phyloP scores from a whole-genome alignment of 2,888 invertebrate genomes.

The Hydrotaea diabolus region DNA sequence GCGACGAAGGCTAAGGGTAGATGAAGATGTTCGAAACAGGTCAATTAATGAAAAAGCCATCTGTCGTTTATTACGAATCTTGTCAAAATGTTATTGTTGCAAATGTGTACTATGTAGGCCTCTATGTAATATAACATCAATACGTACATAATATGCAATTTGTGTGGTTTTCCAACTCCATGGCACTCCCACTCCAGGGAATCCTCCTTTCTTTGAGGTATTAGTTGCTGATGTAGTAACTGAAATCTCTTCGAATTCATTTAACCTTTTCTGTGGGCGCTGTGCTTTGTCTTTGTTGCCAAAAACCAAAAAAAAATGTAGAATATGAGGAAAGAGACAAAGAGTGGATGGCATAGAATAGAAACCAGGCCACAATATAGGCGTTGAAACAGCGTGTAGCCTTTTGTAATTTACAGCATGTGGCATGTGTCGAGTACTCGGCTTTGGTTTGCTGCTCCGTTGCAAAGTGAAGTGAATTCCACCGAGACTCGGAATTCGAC shows the following conservation, averaged over 20 bases:
- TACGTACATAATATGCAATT: not conserved
- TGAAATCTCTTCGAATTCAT: conserved; percentile 62
- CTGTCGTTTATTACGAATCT: conserved; percentile 64
- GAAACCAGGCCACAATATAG: conserved; percentile 62
- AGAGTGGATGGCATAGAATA: not conserved
- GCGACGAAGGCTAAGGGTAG: conserved; percentile 16
- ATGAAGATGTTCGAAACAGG: conserved; percentile 54
- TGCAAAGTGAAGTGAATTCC: conserved; percentile 56
- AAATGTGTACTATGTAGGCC: conserved; percentile 11
- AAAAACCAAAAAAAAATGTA: not conserved
- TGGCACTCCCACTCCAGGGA: conserved; percentile 24
- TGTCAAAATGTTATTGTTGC: conserved; percentile 68
- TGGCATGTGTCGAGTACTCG: conserved; percentile 64
- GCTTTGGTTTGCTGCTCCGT: conserved; percentile 43
- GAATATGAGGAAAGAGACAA: conserved; percentile 1
- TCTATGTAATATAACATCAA: not conserved
- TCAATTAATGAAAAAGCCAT: conserved; percentile 66
- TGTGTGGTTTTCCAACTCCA: conserved; percentile 30
- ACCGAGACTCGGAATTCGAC: conserved; percentile 61
- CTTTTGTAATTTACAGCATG: conserved; percentile 65
- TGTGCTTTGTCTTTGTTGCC: conserved; percentile 26
- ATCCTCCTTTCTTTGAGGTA: not conserved
- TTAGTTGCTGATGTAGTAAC: conserved; percentile 23
- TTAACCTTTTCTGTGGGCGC: conserved; percentile 60
- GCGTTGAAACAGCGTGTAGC: conserved; percentile 67